Base-by-base conservation (phyloP, 2,113 vertebrate species). In the Gymnogyps californianus region DNA sequence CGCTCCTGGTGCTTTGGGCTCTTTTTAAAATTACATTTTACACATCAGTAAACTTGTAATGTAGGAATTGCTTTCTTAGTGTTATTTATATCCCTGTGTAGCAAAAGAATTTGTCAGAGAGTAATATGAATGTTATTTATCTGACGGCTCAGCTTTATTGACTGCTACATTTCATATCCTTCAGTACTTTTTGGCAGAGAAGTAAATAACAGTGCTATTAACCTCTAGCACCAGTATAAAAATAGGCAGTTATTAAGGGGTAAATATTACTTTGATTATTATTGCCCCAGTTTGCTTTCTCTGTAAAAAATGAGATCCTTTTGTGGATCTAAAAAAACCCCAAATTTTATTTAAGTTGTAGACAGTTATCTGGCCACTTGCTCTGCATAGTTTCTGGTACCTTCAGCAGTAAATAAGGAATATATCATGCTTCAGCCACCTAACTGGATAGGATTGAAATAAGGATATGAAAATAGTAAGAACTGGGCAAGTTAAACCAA, bases 31-130 rank as follows among this genome's bases (percentile, higher is more conserved):
- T 98, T 98, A 96, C 97, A 98, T 98, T 98, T 98, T 98, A 98
- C 98, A 98, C 98, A 98, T 98, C 98, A 98, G 98, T 98, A 98
- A 98, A 97, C 98, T 98, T 98, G 98, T 98, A 98, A 98, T 98
- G 98, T 97, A 97, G 95, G 85, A 98, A 94, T 94, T 95, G 92
- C 98, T 98, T 98, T 98, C 98, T 97, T 97, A 96, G 97, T 96
- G 95, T 98, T 98, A 98, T 98, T 98, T 98, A 98, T 98, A 98
- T 94, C 93, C 91, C 89, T 2, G 26, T 92, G 94, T 96, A 97
- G 96, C 97, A 98, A 97, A 98, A 98, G 98, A 96, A 98, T 98
- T 98, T 98, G 98, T 98, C 98, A 98, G 97, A 96, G 96, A 98
- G 97, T 98, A 97, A 98, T 98, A 98, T 93, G 98, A 98, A 98